Evolutionary conservation across 2,113 vertebrate species (phyloP).

Genomic region (Dissostichus mawsoni): DNA sequence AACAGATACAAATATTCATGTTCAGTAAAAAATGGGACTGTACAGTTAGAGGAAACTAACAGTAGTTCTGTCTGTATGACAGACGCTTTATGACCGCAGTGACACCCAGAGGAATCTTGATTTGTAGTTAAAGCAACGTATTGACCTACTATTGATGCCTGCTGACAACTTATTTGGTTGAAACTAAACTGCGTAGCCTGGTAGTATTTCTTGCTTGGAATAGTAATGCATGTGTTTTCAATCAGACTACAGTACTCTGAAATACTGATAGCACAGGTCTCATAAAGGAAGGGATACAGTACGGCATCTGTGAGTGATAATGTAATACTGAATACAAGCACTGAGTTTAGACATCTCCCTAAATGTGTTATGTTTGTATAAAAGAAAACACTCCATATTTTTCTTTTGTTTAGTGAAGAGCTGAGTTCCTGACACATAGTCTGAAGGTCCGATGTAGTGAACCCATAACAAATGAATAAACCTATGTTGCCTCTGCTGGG

Average conservation of each 20-base stretch:
- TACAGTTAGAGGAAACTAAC: conserved; percentile 37
- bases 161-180: neutral
- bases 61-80: conserved; percentile 49
- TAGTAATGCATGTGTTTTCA: neutral
- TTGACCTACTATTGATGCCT: neutral
- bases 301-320: neutral
- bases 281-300: neutral
- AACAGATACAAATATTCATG: conserved; percentile 14
- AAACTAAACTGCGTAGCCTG: too few relatives aligned
- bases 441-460: neutral
- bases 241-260: neutral
- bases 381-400: neutral
- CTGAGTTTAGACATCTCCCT: too few relatives aligned
- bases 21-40: conserved; percentile 39
- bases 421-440: neutral
- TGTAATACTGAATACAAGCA: conserved; percentile 5
- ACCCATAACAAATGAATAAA: too few relatives aligned
- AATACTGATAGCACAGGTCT: neutral
- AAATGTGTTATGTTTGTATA: too few relatives aligned
- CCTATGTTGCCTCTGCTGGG: neutral
- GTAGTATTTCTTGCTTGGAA: neutral
- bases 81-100: conserved; percentile 18
- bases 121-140: neutral
- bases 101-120: neutral
- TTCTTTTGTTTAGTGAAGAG: neutral